Evolutionary conservation across 2,797 vertebrate genomes (phyloP).

Genomic region (Hippocampus kuda): DNA sequence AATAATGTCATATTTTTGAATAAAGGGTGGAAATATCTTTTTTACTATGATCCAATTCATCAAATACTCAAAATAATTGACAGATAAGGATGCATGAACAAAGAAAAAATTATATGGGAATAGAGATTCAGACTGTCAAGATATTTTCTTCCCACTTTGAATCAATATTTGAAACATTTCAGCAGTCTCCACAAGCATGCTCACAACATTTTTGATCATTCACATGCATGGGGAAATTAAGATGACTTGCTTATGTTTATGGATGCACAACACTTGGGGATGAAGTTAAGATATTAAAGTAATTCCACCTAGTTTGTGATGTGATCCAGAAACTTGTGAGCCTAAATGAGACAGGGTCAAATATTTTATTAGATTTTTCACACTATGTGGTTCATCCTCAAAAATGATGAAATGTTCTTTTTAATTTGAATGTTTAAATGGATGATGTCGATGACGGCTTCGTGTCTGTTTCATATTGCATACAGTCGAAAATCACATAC

Average conservation of each 20-base stretch:
- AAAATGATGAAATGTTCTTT: constrained; percentile 23
- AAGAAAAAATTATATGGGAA: constrained; percentile 25
- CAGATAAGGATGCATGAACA: constrained; percentile 30
- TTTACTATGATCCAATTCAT: too few relatives aligned
- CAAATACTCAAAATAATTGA: background rate
- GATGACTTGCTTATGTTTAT: constrained; percentile 33
- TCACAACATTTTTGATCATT: constrained; percentile 49
- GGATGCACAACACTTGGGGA: constrained; percentile 58
- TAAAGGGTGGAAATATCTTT: too few relatives aligned
- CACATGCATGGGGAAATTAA: constrained; percentile 55
- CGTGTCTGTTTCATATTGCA: background rate
- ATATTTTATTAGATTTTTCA: constrained; percentile 55
- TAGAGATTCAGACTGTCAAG: background rate
- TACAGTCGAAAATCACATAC: background rate
- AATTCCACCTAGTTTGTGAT: constrained; percentile 66
- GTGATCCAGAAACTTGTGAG: constrained; percentile 63
- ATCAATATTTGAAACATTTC: constrained; percentile 16
- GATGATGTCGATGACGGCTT: background rate
- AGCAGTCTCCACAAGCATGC: constrained; percentile 53
- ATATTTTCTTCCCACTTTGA: constrained; percentile 13
- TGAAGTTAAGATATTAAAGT: constrained; percentile 62
- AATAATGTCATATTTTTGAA: too few relatives aligned
- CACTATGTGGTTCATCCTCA: constrained; percentile 37
- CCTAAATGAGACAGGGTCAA: constrained; percentile 65
- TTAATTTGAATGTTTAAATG: constrained; percentile 10